A percentile compares a stretch with the other conserved stretches of the same genome.
Conservation (phyloP, 2,797 vertebrate genomes). For the Oceanodroma leucorhoa region DNA sequence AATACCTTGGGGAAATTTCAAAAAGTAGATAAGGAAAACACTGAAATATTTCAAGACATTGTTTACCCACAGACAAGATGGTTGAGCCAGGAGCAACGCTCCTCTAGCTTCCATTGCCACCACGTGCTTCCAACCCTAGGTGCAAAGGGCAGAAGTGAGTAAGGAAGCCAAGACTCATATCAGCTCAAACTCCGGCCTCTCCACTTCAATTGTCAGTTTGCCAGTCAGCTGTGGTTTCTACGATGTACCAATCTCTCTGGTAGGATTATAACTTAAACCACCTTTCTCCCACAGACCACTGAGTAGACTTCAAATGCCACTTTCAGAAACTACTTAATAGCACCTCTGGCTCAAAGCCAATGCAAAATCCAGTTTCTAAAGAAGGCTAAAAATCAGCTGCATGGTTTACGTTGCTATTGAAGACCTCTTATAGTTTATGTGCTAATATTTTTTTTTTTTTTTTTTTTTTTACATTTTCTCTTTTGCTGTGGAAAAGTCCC, state of each 20-base stretch:
- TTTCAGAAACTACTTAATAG: background rate
- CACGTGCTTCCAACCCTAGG: background rate
- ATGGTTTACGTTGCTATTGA: background rate
- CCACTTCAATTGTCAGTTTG: background rate
- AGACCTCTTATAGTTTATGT: background rate
- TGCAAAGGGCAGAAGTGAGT: background rate
- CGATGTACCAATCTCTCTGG: fast-evolving
- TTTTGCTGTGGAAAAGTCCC: background rate
- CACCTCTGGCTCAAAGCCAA: background rate
- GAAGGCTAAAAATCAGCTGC: background rate
- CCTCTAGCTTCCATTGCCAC: background rate
- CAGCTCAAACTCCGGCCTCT: background rate
- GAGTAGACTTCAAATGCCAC: background rate
- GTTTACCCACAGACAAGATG: background rate
- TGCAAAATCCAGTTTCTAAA: background rate
- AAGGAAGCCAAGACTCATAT: background rate
- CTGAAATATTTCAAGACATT: background rate
- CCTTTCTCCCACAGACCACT: background rate
- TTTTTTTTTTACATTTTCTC: background rate
- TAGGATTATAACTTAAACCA: background rate
- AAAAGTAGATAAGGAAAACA: background rate
- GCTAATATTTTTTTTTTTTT: background rate
- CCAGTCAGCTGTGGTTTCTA: background rate
- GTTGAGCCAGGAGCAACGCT: background rate
- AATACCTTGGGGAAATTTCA: background rate